Conservation (phyloP, 2,888 invertebrate genomes). For the Sphinx pinastri region DNA sequence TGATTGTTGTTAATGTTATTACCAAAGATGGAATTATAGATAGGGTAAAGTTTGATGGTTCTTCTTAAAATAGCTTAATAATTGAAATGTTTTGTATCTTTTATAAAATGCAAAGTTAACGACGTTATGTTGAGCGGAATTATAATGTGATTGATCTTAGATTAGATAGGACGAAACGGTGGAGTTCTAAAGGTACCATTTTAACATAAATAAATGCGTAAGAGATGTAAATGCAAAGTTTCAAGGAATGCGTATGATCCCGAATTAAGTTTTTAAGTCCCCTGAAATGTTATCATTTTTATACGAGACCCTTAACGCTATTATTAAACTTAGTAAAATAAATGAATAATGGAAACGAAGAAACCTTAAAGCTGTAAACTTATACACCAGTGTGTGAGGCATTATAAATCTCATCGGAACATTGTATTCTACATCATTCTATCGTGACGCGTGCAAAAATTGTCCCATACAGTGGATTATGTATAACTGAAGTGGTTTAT, state of each 20-base stretch:
- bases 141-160: conserved; percentile 78
- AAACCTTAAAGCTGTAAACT: conserved; percentile 8
- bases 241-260: background rate
- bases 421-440: conserved; percentile 29
- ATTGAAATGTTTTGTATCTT: conserved; percentile 79
- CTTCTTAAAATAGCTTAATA: conserved; percentile 73
- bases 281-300: conserved; percentile 12
- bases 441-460: conserved; percentile 47
- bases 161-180: conserved; percentile 30
- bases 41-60: conserved; percentile 61
- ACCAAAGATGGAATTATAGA: conserved; percentile 79
- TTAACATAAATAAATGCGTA: conserved; percentile 8
- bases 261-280: conserved; percentile 16
- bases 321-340: conserved; percentile 20
- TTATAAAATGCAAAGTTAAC: conserved; percentile 75
- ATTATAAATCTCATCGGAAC: conserved; percentile 18
- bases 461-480: conserved; percentile 40
- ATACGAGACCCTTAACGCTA: conserved; percentile 16
- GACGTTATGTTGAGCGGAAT: conserved; percentile 72
- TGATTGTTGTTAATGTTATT: conserved; percentile 77
- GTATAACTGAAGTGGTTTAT: conserved; percentile 61
- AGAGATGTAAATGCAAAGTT: background rate
- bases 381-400: conserved; percentile 9
- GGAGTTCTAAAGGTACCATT: conserved; percentile 24
- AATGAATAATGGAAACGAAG: conserved; percentile 3